phyloP scores from a whole-genome alignment of 2,113 vertebrate species.

The Oreocharis arfaki region DNA sequence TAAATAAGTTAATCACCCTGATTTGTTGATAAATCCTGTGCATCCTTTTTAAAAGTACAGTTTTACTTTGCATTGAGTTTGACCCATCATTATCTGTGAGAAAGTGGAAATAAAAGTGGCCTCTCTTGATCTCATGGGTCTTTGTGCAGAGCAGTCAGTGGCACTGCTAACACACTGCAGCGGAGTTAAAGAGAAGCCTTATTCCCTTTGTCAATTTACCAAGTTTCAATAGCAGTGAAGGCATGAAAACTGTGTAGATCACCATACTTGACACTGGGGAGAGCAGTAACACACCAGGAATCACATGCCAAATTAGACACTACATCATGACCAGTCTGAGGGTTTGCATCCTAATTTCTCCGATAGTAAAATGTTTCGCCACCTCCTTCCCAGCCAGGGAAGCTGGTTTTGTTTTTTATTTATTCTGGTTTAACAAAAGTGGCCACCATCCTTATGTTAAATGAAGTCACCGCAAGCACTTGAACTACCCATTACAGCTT shows the following conservation, averaged over 20 bases:
- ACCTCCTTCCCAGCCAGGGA: not conserved
- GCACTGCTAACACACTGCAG: not conserved
- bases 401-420: not conserved
- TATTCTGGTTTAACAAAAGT: not conserved
- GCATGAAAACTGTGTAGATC: not conserved
- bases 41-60: not conserved
- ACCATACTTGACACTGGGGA: accelerated
- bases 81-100: not conserved
- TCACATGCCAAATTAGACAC: not conserved
- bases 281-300: not conserved
- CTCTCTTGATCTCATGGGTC: not conserved
- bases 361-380: not conserved
- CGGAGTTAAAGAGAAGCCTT: not conserved
- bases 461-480: not conserved
- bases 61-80: not conserved
- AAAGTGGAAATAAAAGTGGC: not conserved
- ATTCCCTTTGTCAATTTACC: not conserved
- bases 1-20: not conserved
- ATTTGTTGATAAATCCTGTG: not conserved
- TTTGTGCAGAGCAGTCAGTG: accelerated
- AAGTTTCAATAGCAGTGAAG: not conserved
- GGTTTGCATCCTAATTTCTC: not conserved
- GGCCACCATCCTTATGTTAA: not conserved
- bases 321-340: not conserved
- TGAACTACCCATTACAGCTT: not conserved